A percentile compares a stretch with the other conserved stretches of the same genome.
Evolutionary conservation across 2,113 vertebrate species (phyloP).

Genomic region (Raja brachyura): DNA sequence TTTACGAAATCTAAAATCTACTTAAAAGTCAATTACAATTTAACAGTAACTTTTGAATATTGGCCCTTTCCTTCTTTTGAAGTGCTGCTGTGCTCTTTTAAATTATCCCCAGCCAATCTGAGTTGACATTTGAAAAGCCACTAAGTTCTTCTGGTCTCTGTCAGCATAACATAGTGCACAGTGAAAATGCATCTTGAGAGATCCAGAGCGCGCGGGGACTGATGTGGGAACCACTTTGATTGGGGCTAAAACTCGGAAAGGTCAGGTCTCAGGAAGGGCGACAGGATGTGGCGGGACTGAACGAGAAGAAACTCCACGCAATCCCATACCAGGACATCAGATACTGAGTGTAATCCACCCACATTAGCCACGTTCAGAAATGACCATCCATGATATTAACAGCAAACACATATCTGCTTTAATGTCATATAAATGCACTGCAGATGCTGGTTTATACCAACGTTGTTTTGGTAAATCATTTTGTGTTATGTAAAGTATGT

Average conservation of each 20-base stretch:
- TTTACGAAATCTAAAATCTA: not conserved
- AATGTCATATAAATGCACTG: no score
- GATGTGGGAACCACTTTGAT: not conserved
- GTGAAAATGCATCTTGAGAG: not conserved
- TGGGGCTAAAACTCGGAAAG: not conserved
- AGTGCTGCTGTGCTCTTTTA: not conserved
- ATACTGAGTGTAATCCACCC: not conserved
- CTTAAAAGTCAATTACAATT: not conserved
- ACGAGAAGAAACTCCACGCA: not conserved
- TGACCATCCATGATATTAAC: not conserved
- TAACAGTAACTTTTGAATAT: slow-evolving; percentile 16
- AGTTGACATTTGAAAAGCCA: slow-evolving; percentile 25
- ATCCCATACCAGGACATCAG: not conserved
- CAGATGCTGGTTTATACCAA: no score
- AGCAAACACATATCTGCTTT: not conserved
- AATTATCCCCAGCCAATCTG: slow-evolving; percentile 28
- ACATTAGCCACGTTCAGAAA: not conserved
- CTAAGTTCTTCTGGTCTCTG: not conserved
- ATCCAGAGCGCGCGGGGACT: not conserved
- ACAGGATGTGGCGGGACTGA: not conserved
- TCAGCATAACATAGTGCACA: slow-evolving; percentile 16
- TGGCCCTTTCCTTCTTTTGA: not conserved
- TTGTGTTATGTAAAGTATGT: no score
- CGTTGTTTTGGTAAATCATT: no score
- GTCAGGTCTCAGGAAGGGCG: not conserved